Conservation (phyloP, 2,797 vertebrate species). For the Microcaecilia unicolor region DNA sequence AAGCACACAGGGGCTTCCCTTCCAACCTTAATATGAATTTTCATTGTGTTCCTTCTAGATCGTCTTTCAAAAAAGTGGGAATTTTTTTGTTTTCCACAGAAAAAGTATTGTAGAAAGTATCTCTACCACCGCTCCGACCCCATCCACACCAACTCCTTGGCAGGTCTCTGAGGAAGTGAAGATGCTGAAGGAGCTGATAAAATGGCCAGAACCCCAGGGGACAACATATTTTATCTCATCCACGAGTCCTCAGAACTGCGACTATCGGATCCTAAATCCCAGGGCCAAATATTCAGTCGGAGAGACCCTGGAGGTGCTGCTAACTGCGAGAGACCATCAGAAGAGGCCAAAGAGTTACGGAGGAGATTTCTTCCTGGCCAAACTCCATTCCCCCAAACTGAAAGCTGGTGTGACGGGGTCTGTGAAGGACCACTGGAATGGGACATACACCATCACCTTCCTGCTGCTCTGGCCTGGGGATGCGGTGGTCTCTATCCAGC, state of each 20-base stretch:
- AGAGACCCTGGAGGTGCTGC: constrained; percentile 4
- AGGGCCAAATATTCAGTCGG: constrained; percentile 19
- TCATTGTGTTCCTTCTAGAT: too few relatives aligned
- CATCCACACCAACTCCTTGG: neutral
- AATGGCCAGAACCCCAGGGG: neutral
- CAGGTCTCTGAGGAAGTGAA: neutral
- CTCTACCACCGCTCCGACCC: neutral
- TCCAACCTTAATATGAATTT: too few relatives aligned
- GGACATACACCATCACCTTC: constrained; percentile 31
- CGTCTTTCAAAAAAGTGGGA: too few relatives aligned
- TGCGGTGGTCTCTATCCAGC: constrained; percentile 18
- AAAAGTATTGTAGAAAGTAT: too few relatives aligned
- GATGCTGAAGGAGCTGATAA: neutral
- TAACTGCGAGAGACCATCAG: constrained; percentile 22
- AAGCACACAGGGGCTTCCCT: too few relatives aligned
- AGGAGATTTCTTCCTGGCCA: constrained; percentile 32
- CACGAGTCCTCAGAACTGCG: neutral
- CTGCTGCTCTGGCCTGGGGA: constrained; percentile 30
- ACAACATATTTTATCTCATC: neutral
- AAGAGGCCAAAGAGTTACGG: constrained; percentile 23
- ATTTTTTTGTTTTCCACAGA: too few relatives aligned
- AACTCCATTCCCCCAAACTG: constrained; percentile 14
- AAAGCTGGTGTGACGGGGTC: constrained; percentile 26
- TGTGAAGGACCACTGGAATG: constrained; percentile 29
- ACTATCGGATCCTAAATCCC: constrained; percentile 5